These are phyloP conservation scores for Clinocottus analis DNA, from an alignment of 2,113 vertebrate genomes.

Conservation along the genomic window DNA sequence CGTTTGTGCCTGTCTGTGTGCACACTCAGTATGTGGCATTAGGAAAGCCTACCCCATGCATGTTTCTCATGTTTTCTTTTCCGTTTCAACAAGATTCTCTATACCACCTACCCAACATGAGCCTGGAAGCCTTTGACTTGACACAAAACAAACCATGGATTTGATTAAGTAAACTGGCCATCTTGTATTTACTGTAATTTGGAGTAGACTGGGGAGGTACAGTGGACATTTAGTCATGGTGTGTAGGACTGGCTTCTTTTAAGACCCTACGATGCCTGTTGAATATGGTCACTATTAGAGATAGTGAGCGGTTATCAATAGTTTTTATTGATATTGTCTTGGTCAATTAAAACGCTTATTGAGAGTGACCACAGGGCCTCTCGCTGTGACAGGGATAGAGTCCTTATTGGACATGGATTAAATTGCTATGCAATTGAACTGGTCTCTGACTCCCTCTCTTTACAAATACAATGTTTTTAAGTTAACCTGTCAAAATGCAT, in stretches of 20 bases:
- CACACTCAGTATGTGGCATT: slow-evolving; percentile 83
- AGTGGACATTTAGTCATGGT: slow-evolving; percentile 76
- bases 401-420: slow-evolving; percentile 85
- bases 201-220: slow-evolving; percentile 74
- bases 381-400: slow-evolving; percentile 84
- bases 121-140: slow-evolving; percentile 77
- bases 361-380: slow-evolving; percentile 83
- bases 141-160: slow-evolving; percentile 77
- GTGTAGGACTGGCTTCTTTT: slow-evolving; percentile 78
- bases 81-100: slow-evolving; percentile 74
- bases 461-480: slow-evolving; percentile 81
- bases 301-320: slow-evolving; percentile 82
- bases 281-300: slow-evolving; percentile 80
- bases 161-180: slow-evolving; percentile 72
- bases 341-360: slow-evolving; percentile 78
- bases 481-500: slow-evolving; percentile 78
- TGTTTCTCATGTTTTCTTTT: slow-evolving; percentile 81
- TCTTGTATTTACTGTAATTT: slow-evolving; percentile 80
- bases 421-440: slow-evolving; percentile 89
- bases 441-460: slow-evolving; percentile 85
- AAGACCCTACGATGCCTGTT: slow-evolving; percentile 79
- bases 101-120: slow-evolving; percentile 76
- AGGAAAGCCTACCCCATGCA: slow-evolving; percentile 82
- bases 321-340: slow-evolving; percentile 82
- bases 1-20: slow-evolving; percentile 82